Conservation (phyloP, 2,113 vertebrate species). For the Saguinus midas region DNA sequence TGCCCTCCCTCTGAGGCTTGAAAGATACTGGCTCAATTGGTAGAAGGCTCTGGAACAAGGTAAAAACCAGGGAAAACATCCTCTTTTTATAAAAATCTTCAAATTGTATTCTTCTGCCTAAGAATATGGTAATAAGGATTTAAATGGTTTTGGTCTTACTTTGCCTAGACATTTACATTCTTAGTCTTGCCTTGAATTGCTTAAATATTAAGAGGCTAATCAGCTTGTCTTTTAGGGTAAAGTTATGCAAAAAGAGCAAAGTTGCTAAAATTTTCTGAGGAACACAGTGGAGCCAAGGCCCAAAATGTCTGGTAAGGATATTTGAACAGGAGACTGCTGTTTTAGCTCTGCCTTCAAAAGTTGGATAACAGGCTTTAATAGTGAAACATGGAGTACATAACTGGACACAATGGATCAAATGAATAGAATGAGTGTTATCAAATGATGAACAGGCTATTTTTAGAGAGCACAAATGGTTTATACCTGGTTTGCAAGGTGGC, state of each 20-base stretch:
- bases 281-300: background rate
- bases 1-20: background rate
- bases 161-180: background rate
- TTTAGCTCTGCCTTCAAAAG: conserved; percentile 12
- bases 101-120: background rate
- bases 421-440: background rate
- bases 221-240: conserved; percentile 22
- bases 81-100: conserved; percentile 27
- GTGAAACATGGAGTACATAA: background rate
- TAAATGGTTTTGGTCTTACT: background rate
- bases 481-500: background rate
- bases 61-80: background rate
- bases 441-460: background rate
- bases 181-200: background rate
- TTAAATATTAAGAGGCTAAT: conserved; percentile 54
- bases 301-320: background rate
- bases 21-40: background rate
- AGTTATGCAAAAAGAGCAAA: conserved; percentile 33
- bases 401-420: background rate
- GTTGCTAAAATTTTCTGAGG: conserved; percentile 20
- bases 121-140: conserved; percentile 28
- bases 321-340: background rate
- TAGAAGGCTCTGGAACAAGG: background rate
- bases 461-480: background rate
- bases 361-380: conserved; percentile 25